Base-by-base conservation (phyloP, 2,888 invertebrate genomes). In the Ditula angustiorana region DNA sequence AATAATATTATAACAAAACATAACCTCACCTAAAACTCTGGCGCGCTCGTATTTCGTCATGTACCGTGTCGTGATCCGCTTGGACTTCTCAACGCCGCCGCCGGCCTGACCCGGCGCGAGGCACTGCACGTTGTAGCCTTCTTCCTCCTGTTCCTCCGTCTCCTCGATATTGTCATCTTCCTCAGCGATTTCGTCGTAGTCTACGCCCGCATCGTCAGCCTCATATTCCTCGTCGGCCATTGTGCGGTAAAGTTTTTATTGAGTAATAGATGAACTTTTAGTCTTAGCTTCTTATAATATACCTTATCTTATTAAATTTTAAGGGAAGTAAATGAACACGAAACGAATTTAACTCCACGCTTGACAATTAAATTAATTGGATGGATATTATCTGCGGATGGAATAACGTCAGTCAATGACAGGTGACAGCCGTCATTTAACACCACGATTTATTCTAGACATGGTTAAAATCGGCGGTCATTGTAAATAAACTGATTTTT, bases 31-130 rank as follows among this genome's bases (percentile, higher is more conserved):
- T 80, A 88, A 77, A 44, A 89, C 92, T 81, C 92, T 82, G 11
- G 92, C 92, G 65, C 92, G 75, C 74, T 92, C 92, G 72, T 93
- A 95, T 94, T 99, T 99, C 0, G 99, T 99, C 99, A 99, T 99
- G 80, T 98, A 99, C 77, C 97, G 96, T 0, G 99, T 99, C 0
- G 99, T 99, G 52, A 99, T 99, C 21, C 99, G 94, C 82, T 98
- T 98, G 0, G 95, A 95, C 83, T 97, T 97, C 37, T 96, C 96
- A 0, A 97, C 97, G 41, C 97, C 96, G 8, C 97, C 97, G 0
- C 95, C 95, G 35, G 95, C 96, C 81, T 96, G 96, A 0, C 96
- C 96, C 0, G 96, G 95, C 3, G 96, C 94, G 28, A 98, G 90
- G 53, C 98, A 95, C 80, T 98, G 98, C 44, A 96, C 95, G 80